Evolutionary conservation across 2,113 vertebrate species (phyloP).

Genomic region (Pachypanchax playfairii): DNA sequence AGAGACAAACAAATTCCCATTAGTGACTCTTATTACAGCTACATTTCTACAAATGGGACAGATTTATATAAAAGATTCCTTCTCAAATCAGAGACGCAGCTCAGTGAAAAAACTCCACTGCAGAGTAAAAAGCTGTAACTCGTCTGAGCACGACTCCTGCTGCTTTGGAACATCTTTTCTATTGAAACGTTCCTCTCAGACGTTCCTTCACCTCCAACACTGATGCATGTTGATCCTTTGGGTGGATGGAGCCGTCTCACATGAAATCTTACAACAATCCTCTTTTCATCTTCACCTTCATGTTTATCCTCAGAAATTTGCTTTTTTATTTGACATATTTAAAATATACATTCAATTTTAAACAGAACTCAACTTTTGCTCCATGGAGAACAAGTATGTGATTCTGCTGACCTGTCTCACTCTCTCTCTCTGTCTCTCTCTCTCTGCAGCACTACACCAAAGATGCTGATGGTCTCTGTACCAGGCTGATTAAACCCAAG

Average conservation of each 20-base stretch:
- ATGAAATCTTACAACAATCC: slow-evolving; percentile 1
- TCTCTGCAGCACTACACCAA: slow-evolving; percentile 93
- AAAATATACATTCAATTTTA: slow-evolving; percentile 8
- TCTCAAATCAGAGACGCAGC: not conserved
- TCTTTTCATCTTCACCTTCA: slow-evolving; percentile 18
- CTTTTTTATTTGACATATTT: slow-evolving; percentile 26
- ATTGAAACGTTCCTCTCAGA: slow-evolving; percentile 23
- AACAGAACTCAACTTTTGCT: too few relatives aligned
- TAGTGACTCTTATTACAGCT: too few relatives aligned
- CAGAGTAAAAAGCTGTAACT: not conserved
- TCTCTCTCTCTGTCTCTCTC: too few relatives aligned
- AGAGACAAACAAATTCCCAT: too few relatives aligned
- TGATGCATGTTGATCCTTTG: slow-evolving; percentile 21
- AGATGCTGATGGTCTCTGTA: slow-evolving; percentile 81
- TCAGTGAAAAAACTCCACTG: not conserved
- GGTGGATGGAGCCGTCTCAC: slow-evolving; percentile 8
- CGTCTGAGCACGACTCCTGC: not conserved
- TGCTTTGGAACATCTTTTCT: slow-evolving; percentile 17
- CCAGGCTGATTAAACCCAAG: slow-evolving; percentile 88
- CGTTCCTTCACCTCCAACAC: not conserved
- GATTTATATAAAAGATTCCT: not conserved
- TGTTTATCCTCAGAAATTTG: slow-evolving; percentile 6
- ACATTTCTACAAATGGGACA: not conserved
- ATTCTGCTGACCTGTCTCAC: slow-evolving; percentile 4
- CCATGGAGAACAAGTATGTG: not conserved